Evolutionary conservation across 2,797 vertebrate species (phyloP).

Genomic region (Siniperca scherzeri): DNA sequence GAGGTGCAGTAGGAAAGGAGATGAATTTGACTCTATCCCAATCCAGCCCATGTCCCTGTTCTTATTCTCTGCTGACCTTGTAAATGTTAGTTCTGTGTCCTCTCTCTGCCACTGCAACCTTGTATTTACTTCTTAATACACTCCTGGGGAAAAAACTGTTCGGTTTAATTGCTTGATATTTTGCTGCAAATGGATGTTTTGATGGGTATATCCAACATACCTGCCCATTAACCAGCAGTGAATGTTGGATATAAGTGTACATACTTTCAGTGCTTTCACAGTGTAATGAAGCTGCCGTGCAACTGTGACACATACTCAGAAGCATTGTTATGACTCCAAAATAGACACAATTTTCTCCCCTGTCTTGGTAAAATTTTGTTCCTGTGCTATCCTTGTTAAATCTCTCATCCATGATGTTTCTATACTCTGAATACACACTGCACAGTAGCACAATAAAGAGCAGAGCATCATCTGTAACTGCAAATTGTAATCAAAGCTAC

Average conservation of each 20-base stretch:
- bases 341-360: slow-evolving; percentile 4
- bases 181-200: slow-evolving; percentile 35
- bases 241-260: slow-evolving; percentile 4
- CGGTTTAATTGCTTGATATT: slow-evolving; percentile 33
- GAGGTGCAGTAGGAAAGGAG: background rate
- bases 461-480: slow-evolving; percentile 15
- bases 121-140: slow-evolving; percentile 13
- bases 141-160: background rate
- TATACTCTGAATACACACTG: background rate
- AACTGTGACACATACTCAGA: slow-evolving; percentile 11
- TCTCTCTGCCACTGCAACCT: slow-evolving; percentile 18
- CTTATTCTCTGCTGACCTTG: slow-evolving; percentile 40
- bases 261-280: slow-evolving; percentile 15
- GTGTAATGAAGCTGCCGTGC: slow-evolving; percentile 18
- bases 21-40: slow-evolving; percentile 15
- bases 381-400: slow-evolving; percentile 9
- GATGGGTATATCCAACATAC: slow-evolving; percentile 20
- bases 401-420: slow-evolving; percentile 19
- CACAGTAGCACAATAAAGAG: slow-evolving; percentile 20
- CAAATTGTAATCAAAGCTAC: slow-evolving; percentile 32
- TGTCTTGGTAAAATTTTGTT: slow-evolving; percentile 3
- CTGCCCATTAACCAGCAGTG: slow-evolving; percentile 21
- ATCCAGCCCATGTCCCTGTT: slow-evolving; percentile 13
- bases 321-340: slow-evolving; percentile 16
- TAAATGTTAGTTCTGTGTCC: slow-evolving; percentile 42